These are phyloP conservation scores for Rhagonycha lutea DNA, from an alignment of 2,888 invertebrate species.

Conservation along the genomic window DNA sequence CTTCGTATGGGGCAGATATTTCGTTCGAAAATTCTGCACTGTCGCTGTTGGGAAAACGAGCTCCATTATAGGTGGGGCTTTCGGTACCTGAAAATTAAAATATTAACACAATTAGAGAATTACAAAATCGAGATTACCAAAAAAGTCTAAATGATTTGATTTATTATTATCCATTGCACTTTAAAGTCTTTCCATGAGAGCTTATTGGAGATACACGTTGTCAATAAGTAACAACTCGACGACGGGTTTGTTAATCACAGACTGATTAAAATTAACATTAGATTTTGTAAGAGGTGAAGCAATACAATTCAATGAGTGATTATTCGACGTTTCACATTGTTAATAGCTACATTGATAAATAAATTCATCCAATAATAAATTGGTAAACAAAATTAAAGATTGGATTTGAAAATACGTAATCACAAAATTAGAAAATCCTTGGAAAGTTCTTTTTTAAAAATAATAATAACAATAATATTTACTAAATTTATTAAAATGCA, in stretches of 20 bases:
- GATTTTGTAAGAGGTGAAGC: neutral
- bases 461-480: neutral
- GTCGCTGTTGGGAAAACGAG: conserved; percentile 57
- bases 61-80: conserved; percentile 64
- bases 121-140: neutral
- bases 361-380: neutral
- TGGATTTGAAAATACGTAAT: too few relatives aligned
- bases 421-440: too few relatives aligned
- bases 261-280: conserved; percentile 4
- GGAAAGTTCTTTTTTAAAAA: neutral
- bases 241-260: neutral
- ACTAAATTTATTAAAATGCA: too few relatives aligned
- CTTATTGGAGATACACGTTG: neutral
- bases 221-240: neutral
- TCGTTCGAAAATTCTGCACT: conserved; percentile 73
- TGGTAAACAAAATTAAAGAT: neutral
- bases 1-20: conserved; percentile 94
- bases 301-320: neutral
- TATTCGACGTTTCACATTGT: neutral
- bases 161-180: neutral
- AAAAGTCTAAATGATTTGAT: neutral
- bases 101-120: neutral
- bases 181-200: neutral
- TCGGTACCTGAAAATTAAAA: conserved; percentile 66
- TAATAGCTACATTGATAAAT: neutral